Percentiles rank a stretch among this genome's conserved stretches.
phyloP scores from a whole-genome alignment of 1,140 invertebrate species.

The Heliconius melpomene region DNA sequence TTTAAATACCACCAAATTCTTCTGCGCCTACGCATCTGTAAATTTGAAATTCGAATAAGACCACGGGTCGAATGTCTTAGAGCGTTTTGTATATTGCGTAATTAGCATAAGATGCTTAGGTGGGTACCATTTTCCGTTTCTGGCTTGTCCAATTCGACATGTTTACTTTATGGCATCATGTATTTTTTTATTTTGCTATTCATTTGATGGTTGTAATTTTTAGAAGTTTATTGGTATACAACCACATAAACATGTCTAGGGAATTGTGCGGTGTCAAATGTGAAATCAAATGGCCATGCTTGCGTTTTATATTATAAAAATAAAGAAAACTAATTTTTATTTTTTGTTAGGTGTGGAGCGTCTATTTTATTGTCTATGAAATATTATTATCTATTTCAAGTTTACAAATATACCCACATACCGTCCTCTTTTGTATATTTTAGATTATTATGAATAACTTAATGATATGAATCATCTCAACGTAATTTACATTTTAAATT shows the following conservation, averaged over 20 bases:
- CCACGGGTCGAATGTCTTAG: conserved; percentile 46
- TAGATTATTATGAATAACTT: background rate
- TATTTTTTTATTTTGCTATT: conserved; percentile 48
- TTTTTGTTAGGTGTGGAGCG: background rate
- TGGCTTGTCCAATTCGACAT: conserved; percentile 60
- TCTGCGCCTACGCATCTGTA: conserved; percentile 71
- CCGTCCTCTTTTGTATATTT: background rate
- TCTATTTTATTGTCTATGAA: background rate
- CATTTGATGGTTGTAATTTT: conserved; percentile 53
- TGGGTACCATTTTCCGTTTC: conserved; percentile 63
- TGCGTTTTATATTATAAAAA: conserved; percentile 21
- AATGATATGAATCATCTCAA: background rate
- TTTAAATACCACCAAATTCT: conserved; percentile 67
- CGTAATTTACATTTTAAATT: too few relatives aligned
- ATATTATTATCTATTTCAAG: background rate
- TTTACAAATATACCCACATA: background rate
- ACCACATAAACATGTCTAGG: conserved; percentile 59
- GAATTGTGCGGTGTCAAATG: conserved; percentile 29
- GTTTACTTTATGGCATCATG: conserved; percentile 62
- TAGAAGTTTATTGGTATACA: conserved; percentile 58
- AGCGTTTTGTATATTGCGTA: conserved; percentile 48
- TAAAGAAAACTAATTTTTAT: background rate
- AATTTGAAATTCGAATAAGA: conserved; percentile 70
- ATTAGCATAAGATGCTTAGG: conserved; percentile 66
- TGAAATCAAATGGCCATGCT: conserved; percentile 30